Base-by-base conservation (phyloP, 2,888 invertebrate species). In the Euclidia mi region DNA sequence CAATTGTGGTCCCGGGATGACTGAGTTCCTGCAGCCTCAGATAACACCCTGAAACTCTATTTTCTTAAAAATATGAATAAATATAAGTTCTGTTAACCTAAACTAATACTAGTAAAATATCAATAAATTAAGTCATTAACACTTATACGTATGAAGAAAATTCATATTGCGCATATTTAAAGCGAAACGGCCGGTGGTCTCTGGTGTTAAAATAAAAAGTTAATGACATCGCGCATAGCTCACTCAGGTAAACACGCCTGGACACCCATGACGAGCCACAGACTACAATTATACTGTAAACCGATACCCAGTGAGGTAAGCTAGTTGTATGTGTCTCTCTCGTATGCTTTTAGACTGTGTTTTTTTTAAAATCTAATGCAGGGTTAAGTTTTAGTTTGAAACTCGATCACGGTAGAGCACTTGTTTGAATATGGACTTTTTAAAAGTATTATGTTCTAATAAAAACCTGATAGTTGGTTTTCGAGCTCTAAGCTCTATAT, bases 241-340 rank as follows among this genome's bases (percentile, higher is more conserved):
- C 70, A 72, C 76, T 73, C 80, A 82, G 82, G 88, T 88, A 89
- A 88, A 88, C 89, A 86, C 65, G 74, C 49, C 71, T 71, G 84
- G 83, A 88, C 89, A 87, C 90, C 88, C 86, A 84, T 84, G 84
- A 79, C 62, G 88, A 49, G 71, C 48, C 48, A 55, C 68, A 63
- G 65, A 51, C 57, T 52, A 51, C 52, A 43, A 53, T 52, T 59
- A 67, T 61, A 69, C 56, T 62, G 64, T 67, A 61, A 71, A 50
- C 56, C 59, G 56, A 60, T 67, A 61, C 43, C 53, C 52, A 65
- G 69, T 67, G 64, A 66, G 61, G 35, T 66, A 57, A 51, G 42
- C 46, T 55, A 31, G 14, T 20, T 15, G 17, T 12, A 32, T 48
- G 25, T 14, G 34, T 34, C 28, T 34, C n/a, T 1, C n/a, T 25